Base-by-base conservation (phyloP, 2,797 vertebrate species). In the Cottoperca gobio region DNA sequence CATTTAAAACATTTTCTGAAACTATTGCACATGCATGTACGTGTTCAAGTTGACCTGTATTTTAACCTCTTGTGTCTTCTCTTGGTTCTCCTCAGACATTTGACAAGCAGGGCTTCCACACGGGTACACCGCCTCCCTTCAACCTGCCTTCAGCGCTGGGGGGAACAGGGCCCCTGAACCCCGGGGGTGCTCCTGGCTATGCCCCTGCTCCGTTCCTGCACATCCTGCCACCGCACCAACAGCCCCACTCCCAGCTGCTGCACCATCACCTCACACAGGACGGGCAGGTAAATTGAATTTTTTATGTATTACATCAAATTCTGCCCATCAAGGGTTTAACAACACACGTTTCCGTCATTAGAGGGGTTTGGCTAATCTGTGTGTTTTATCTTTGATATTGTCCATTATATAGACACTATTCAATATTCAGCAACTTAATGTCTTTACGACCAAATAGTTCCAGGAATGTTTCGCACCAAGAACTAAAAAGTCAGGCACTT, bases 41-140 rank as follows among this genome's bases (percentile, higher is more conserved):
- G 8, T 19, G 2, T 12, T 76, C 2, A 16, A 16, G 50, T 63
- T 45, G 23, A n/a, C 39, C 2, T 53, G 2, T 46, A 31, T 23
- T 46, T 33, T n/a, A 58, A 28, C 14, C 4, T 59, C 1, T 21
- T 39, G 2, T 33, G 37, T 71, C 9, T 19, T 35, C 6, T 52
- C 16, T 68, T 19, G 3, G 9, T 31, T 57, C 0, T 65, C 10
- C 23, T 11, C 91, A 99, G 97, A 94, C 96, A 0, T 99, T 97
- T 91, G 98, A 99, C 91, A 99, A 99, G 91, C 98, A 99, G 95
- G 97, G 97, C 90, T 99, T 99, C 93, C 97, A 98, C 5, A 95
- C 98, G 1, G 97, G 96, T 62, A 97, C 97, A 0, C 97, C 97
- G 0, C 97, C 98, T 71, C 96, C 97, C 0, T 99, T 99, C 92